Base-by-base conservation (phyloP, 2,113 vertebrate genomes). In the Pungitius pungitius region DNA sequence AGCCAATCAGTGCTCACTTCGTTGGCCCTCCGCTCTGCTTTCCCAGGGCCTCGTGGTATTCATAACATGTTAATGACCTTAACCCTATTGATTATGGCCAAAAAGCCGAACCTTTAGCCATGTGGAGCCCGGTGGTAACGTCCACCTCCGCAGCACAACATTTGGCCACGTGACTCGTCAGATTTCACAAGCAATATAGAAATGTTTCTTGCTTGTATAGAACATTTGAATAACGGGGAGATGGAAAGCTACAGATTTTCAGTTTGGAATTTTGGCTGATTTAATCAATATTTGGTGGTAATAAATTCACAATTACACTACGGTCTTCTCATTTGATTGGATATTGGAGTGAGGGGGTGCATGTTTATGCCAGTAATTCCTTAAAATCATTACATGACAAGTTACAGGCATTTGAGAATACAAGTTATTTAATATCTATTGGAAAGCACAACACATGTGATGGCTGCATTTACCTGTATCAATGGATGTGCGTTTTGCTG, bases 61-160 rank as follows among this genome's bases (percentile, higher is more conserved):
- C 92, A 92, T 81, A 85, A 86, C 88, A 93, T 93, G 88, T 75
- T 92, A 93, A 94, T 93, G 88, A 92, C 90, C 86, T 88, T 90
- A 88, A 88, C 87, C 85, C 70, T 89, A 92, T 92, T 90, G 92
- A 92, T 92, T 78, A 72, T 30, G 70, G 45, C 74, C 84, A 43
- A 76, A 69, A 71, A 88, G 77, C 81, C 69, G 77, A 65, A 84
- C 86, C 82, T 78, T 78, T 75, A 77, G 76, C 79, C 89, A 80
- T 80, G 77, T 78, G 76, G 67, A 71, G 77, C 68, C 62, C 63
- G 47, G 81, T 10, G 30, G 40, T 68, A 59, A 69, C 66, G 75
- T 74, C 51, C 14, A 54, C 78, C 73, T 66, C 64, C 77, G 56
- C 80, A 75, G 35, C 61, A 70, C 59, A 73, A 73, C 75, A 77